A percentile compares a stretch with the other conserved stretches of the same genome.
Evolutionary conservation across 2,888 invertebrate genomes (phyloP).

Genomic region (Ceramica pisi): DNA sequence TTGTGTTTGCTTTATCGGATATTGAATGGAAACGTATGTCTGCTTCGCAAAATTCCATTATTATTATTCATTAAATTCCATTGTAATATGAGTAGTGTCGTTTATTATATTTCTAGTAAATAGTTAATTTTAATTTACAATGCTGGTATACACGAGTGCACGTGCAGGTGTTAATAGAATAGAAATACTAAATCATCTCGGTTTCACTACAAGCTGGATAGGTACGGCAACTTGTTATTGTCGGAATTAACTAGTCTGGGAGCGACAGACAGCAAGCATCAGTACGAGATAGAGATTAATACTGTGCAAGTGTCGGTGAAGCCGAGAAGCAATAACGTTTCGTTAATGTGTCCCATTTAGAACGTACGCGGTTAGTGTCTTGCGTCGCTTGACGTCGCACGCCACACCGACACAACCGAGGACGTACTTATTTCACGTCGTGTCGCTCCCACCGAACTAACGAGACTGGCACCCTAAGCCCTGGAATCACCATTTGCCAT

Average conservation of each 20-base stretch:
- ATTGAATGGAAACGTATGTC: slow-evolving; percentile 78
- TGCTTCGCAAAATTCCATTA: slow-evolving; percentile 69
- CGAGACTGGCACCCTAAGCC: slow-evolving; percentile 83
- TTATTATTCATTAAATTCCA: slow-evolving; percentile 53
- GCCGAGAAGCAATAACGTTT: slow-evolving; percentile 88
- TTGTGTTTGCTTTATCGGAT: slow-evolving; percentile 80
- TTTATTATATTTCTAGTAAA: slow-evolving; percentile 25
- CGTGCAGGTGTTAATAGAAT: slow-evolving; percentile 49
- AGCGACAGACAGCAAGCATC: slow-evolving; percentile 74
- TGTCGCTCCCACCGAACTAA: slow-evolving; percentile 74
- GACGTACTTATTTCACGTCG: slow-evolving; percentile 79
- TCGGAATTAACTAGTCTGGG: slow-evolving; percentile 77
- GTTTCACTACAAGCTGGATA: slow-evolving; percentile 46
- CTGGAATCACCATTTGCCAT: slow-evolving; percentile 86
- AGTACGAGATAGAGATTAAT: slow-evolving; percentile 86
- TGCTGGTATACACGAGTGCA: not conserved
- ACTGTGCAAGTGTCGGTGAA: slow-evolving; percentile 85
- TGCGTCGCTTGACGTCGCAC: slow-evolving; percentile 79
- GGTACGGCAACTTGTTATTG: slow-evolving; percentile 71
- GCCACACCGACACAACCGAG: slow-evolving; percentile 70
- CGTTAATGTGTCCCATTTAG: slow-evolving; percentile 89
- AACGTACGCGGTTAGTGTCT: slow-evolving; percentile 85
- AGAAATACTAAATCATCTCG: slow-evolving; percentile 46
- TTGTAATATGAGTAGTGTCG: slow-evolving; percentile 25
- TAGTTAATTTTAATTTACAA: slow-evolving; percentile 23